phyloP scores from a whole-genome alignment of 92 coral and sea anemone genomes.

The Desmophyllum pertusum region DNA sequence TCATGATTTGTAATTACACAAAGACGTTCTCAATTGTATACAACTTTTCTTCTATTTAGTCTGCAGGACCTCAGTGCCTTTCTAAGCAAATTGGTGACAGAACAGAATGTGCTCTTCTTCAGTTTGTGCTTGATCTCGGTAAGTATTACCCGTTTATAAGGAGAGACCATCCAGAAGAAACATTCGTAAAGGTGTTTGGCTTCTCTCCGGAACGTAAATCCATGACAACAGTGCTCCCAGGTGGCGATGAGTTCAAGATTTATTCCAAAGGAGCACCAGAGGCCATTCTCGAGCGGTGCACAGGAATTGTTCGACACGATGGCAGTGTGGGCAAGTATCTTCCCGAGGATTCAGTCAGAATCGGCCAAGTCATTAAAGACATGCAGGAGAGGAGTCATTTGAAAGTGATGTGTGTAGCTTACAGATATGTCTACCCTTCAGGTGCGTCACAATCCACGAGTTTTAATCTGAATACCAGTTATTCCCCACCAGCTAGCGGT shows the following conservation, averaged over 20 bases:
- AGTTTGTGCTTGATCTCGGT: slow-evolving; percentile 74
- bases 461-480: background rate
- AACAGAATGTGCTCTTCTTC: slow-evolving; percentile 87
- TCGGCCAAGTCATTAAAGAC: slow-evolving; percentile 50
- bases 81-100: slow-evolving; percentile 71
- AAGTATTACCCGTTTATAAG: slow-evolving; percentile 75
- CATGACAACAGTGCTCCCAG: slow-evolving; percentile 78
- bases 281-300: slow-evolving; percentile 69
- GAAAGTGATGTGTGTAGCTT: slow-evolving; percentile 90
- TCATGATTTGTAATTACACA: no score
- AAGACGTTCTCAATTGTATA: no score
- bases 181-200: slow-evolving; percentile 70
- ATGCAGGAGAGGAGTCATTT: slow-evolving; percentile 78
- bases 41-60: slow-evolving; percentile 32
- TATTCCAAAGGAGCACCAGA: slow-evolving; percentile 89
- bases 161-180: slow-evolving; percentile 63
- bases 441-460: background rate
- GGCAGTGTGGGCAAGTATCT: slow-evolving; percentile 62
- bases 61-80: slow-evolving; percentile 53
- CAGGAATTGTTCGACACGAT: slow-evolving; percentile 57
- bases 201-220: slow-evolving; percentile 74
- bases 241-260: slow-evolving; percentile 42
- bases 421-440: slow-evolving; percentile 29
- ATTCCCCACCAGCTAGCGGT: background rate
- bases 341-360: slow-evolving; percentile 51